Base-by-base conservation (phyloP, 2,113 vertebrate species). In the Apaloderma vittatum region DNA sequence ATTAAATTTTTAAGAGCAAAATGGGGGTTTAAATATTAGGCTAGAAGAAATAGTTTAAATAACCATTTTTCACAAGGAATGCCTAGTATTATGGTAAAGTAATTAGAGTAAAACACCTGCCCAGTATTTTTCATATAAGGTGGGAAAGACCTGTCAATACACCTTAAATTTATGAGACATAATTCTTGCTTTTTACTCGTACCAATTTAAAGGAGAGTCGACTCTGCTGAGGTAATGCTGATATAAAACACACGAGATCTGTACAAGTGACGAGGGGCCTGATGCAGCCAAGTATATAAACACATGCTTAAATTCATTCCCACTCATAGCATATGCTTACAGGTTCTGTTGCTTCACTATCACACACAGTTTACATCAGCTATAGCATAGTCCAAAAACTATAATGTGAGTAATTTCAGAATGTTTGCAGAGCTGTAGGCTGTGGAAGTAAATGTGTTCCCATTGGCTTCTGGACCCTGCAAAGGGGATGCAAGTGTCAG, bases 191-290 rank as follows among this genome's bases (percentile, higher is more conserved):
- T 77, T 73, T 83, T 27, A n/a, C 23, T 61, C 3, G 0, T 26
- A 82, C 37, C n/a, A 73, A 2, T 75, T 45, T 46, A 96, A 91
- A 83, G 58, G 23, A 65, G 32, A 75, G 43, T 23, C 63, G 90
- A 4, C 22, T 90, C 36, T 73, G 67, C 79, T 93, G 90, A 91
- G 58, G 49, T 81, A 90, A 66, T 62, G 81, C 22, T 62, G 87
- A 16, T 90, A 46, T 9, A 73, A 90, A 90, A 66, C 40, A 23
- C 22, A 18, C 36, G 76, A 70, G 27, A 32, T 66, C 66, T 68
- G 54, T 49, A 36, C 52, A 32, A 75, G 61, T 12, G 46, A 18
- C 21, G 57, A 78, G 48, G 52, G 45, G 30, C 2, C 36, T n/a
- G n/a, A 54, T n/a, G 79, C 54, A 90, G 30, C 70, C 81, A 52